A percentile compares a stretch with the other conserved stretches of the same genome.
Conservation (phyloP, 2,888 invertebrate genomes). For the Elmis aenea region DNA sequence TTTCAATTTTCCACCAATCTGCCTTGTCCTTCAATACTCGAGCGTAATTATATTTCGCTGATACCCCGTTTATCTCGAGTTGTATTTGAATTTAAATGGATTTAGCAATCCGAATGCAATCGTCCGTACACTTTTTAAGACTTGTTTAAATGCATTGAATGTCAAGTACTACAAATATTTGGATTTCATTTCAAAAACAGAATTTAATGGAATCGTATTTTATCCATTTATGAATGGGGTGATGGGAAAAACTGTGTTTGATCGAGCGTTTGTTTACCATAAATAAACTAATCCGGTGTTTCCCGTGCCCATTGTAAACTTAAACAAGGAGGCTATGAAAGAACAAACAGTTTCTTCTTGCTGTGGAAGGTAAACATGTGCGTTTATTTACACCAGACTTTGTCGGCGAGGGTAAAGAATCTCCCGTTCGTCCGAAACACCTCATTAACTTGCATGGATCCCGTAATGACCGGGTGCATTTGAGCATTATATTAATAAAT, state of each 20-base stretch:
- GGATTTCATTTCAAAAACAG: constrained; percentile 25
- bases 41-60: constrained; percentile 12
- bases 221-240: constrained; percentile 11
- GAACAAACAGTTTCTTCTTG: no score
- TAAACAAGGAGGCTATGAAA: no score
- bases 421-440: no score
- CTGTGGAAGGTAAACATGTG: no score
- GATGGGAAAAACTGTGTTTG: constrained; percentile 3
- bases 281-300: no score
- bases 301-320: no score
- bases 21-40: constrained; percentile 7
- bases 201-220: constrained; percentile 17
- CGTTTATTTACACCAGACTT: no score
- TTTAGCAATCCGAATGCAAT: constrained; percentile 18
- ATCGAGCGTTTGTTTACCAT: no score
- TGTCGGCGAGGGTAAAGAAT: no score
- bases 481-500: no score
- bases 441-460: no score
- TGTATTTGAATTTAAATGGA: constrained; percentile 21
- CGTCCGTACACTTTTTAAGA: constrained; percentile 25
- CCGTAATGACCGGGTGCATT: no score
- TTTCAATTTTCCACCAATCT: constrained; percentile 16
- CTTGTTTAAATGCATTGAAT: constrained; percentile 30
- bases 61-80: constrained; percentile 16
- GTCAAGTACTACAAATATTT: constrained; percentile 23